phyloP scores from a whole-genome alignment of 2,888 invertebrate species.

The Synanthedon andrenaeformis region DNA sequence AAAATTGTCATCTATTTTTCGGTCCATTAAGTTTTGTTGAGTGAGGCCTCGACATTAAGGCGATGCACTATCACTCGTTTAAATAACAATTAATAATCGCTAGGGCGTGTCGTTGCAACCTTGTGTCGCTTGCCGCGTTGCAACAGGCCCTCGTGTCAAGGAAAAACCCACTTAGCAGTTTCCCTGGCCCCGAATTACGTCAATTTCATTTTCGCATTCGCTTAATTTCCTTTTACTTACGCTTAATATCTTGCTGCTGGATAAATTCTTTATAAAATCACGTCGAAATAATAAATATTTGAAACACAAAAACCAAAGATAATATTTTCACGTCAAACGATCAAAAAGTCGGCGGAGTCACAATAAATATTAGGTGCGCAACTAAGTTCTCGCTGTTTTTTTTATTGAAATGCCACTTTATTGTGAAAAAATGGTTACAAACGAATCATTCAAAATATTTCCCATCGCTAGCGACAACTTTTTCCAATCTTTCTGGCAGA shows the following conservation, averaged over 20 bases:
- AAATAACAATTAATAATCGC: conserved; percentile 67
- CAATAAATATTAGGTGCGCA: too few species aligned
- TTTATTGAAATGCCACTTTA: too few species aligned
- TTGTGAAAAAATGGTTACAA: too few species aligned
- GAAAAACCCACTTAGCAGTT: conserved; percentile 65
- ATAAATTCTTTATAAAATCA: too few species aligned
- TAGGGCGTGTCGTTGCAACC: conserved; percentile 65
- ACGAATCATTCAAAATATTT: too few species aligned
- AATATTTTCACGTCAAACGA: too few species aligned
- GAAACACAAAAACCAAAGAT: too few species aligned
- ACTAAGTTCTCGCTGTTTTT: too few species aligned
- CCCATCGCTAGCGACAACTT: too few species aligned
- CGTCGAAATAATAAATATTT: too few species aligned
- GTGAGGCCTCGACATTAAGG: background rate
- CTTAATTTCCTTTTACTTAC: background rate
- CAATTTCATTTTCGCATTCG: conserved; percentile 23
- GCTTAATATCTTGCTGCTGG: background rate
- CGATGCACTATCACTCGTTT: conserved; percentile 36
- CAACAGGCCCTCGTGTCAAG: conserved; percentile 67
- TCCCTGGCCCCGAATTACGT: conserved; percentile 57
- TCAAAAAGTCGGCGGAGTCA: too few species aligned
- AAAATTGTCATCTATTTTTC: conserved; percentile 9
- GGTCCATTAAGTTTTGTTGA: background rate
- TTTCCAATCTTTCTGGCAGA: too few species aligned
- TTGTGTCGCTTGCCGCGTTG: conserved; percentile 63